Conservation (phyloP, 2,797 vertebrate species). For the Pipistrellus pipistrellus region DNA sequence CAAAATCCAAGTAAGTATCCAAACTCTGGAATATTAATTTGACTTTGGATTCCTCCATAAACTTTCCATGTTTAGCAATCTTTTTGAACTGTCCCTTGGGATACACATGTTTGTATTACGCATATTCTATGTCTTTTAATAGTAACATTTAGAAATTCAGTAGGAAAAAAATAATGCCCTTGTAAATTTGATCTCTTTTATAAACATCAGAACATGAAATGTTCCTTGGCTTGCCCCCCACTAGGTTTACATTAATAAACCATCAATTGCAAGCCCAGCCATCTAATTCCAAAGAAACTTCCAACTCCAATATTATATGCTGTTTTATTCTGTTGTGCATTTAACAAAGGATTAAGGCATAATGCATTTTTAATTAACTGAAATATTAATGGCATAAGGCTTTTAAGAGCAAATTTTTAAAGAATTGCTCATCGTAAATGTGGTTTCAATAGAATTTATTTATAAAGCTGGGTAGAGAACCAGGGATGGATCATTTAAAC, state of each 20-base stretch:
- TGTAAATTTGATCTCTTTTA: conserved; percentile 83
- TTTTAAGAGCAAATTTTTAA: conserved; percentile 77
- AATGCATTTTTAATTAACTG: conserved; percentile 78
- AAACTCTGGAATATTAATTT: conserved; percentile 84
- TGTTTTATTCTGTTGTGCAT: conserved; percentile 73
- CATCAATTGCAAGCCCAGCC: conserved; percentile 57
- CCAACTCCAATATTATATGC: conserved; percentile 72
- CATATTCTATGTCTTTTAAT: conserved; percentile 84
- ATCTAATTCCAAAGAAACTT: conserved; percentile 66
- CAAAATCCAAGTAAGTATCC: conserved; percentile 82
- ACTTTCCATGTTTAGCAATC: conserved; percentile 84
- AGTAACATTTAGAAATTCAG: conserved; percentile 83
- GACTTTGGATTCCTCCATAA: conserved; percentile 83
- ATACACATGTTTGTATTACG: conserved; percentile 84
- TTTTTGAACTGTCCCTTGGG: conserved; percentile 83
- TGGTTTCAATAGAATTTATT: conserved; percentile 79
- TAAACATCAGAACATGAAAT: conserved; percentile 76
- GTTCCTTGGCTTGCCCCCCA: conserved; percentile 79
- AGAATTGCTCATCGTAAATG: conserved; percentile 78
- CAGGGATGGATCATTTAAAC: conserved; percentile 59
- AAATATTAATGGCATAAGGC: conserved; percentile 78
- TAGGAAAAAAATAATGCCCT: conserved; percentile 78
- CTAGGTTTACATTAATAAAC: conserved; percentile 82
- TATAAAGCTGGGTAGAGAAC: conserved; percentile 69
- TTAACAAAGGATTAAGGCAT: conserved; percentile 76